phyloP scores from a whole-genome alignment of 2,797 vertebrate genomes.

The Takifugu ocellatus region DNA sequence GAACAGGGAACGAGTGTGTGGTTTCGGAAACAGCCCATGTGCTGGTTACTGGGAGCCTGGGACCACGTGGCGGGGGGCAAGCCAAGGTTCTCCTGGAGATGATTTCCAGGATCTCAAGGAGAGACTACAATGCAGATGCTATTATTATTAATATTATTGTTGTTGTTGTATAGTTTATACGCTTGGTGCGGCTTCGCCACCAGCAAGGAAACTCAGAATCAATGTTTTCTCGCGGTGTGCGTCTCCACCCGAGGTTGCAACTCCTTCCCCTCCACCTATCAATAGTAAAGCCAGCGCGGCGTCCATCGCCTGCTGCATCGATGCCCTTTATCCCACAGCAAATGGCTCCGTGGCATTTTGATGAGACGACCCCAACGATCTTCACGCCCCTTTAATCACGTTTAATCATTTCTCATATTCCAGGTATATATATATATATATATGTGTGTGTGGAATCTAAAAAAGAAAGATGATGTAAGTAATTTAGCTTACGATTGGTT shows the following conservation, averaged over 20 bases:
- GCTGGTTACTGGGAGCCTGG: conserved; percentile 58
- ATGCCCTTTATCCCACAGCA: too few species aligned
- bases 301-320: too few species aligned
- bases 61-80: conserved; percentile 69
- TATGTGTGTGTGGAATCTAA: too few species aligned
- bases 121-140: conserved; percentile 56
- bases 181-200: conserved; percentile 72
- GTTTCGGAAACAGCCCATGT: conserved; percentile 11
- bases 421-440: too few species aligned
- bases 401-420: too few species aligned
- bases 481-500: too few species aligned
- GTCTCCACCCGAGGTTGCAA: conserved; percentile 70
- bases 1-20: conserved; percentile 23
- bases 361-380: conserved; percentile 11
- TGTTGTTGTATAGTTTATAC: neutral
- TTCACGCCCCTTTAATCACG: too few species aligned
- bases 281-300: conserved; percentile 59
- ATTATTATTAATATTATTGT: too few species aligned
- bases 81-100: conserved; percentile 64
- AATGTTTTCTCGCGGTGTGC: conserved; percentile 67
- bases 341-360: neutral
- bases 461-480: too few species aligned
- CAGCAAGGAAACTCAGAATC: conserved; percentile 77
- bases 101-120: conserved; percentile 70
- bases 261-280: conserved; percentile 59